phyloP scores from a whole-genome alignment of 2,113 vertebrate genomes.

The Connochaetes taurinus region DNA sequence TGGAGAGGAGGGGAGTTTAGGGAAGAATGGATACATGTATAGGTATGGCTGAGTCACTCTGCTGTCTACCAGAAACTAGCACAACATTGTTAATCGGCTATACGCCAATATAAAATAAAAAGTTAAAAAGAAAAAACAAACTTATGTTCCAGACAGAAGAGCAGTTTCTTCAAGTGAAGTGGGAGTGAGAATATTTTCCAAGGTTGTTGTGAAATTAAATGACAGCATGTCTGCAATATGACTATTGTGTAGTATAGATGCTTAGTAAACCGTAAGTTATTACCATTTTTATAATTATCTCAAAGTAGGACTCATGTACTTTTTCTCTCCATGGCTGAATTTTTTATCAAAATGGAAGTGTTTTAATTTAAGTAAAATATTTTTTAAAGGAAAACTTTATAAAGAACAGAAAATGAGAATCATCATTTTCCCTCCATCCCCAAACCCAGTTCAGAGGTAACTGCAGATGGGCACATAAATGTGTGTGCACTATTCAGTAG shows the following conservation, averaged over 20 bases:
- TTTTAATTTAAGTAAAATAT: slow-evolving; percentile 2
- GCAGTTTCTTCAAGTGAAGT: neutral
- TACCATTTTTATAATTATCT: neutral
- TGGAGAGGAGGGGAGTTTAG: neutral
- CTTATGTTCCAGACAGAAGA: neutral
- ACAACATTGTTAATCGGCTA: neutral
- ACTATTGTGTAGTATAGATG: neutral
- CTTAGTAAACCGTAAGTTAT: neutral
- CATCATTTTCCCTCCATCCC: neutral
- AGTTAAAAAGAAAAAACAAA: neutral
- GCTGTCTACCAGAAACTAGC: neutral
- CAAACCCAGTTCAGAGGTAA: neutral
- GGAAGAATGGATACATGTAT: neutral
- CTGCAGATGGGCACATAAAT: neutral
- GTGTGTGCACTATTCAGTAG: neutral
- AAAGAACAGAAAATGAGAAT: neutral
- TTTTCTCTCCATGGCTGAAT: neutral
- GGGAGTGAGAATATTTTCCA: neutral
- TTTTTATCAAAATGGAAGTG: neutral
- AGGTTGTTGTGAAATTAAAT: neutral
- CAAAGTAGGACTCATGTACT: neutral
- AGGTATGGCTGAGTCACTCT: neutral
- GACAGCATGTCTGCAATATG: neutral
- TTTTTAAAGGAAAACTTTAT: neutral
- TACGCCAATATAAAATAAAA: neutral